Base-by-base conservation (phyloP, 1,140 invertebrate species). In the Panonychus citri region DNA sequence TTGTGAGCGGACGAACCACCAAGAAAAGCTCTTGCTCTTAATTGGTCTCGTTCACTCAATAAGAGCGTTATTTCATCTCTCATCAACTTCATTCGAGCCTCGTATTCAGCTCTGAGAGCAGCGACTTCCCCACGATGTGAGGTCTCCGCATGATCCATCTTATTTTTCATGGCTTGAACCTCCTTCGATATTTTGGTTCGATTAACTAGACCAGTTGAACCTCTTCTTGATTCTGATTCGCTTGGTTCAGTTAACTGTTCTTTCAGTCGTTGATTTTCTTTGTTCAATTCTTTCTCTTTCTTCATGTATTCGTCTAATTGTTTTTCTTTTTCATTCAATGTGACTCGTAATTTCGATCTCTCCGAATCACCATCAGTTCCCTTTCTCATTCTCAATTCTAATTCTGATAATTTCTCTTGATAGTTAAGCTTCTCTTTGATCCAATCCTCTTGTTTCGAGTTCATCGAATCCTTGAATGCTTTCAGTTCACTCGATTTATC, bases 21-120 rank as follows among this genome's bases (percentile, higher is more conserved):
- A 13, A 46, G 10, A 46, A 66, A 66, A 64, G 65, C 62, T 56
- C 60, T 58, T 0, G 63, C 63, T 13, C 59, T 53, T 15, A 57
- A 53, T 43, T 58, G 48, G 10, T 59, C 59, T 21, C 59, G 53
- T 27, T 63, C 62, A n/a, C 54, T 61, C 65, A 86, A 85, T 64
- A 93, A 85, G 63, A 82, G 76, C 66, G 70, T 71, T 15, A 91
- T 76, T 69, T 94, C 89, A 56, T 84, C 83, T 57, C 80, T 78
- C 62, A 94, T 79, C 17, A 83, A 77, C 48, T 81, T 79, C 62
- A 91, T 76, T 65, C 87, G 80, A 55, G 81, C 81, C 65, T 94
- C 89, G 64, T 90, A 91, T 17, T 86, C 77, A 65, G 85, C 75
- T 67, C 89, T 87, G 58, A 82, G 80, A 48, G 87, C 81, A 3